Evolutionary conservation across 2,888 invertebrate species (phyloP), one percentile per base, ranked within the genome.

Genomic region (Noctuana brunneofusca): DNA sequence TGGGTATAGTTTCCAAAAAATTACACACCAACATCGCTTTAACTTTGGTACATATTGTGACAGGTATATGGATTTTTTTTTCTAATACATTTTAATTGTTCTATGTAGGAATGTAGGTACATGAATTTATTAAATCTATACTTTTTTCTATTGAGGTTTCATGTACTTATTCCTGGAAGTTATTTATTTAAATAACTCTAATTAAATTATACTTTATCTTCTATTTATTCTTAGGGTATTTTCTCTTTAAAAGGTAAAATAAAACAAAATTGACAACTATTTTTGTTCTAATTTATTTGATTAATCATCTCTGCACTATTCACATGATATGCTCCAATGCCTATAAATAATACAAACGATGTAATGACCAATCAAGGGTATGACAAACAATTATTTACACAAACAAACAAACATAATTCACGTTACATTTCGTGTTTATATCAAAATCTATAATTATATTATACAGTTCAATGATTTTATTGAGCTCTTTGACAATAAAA

Each of bases 321-420:
- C 90, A 91, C 91, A 89, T 91, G 91, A 91, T 91, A 91, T 91
- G 91, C 91, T 90, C 90, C 91, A 90, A 90, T 90, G 90, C 84
- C 87, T 90, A 90, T 88, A 89, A 90, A 90, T 89, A 83, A 91
- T 87, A 89, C 79, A 88, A 89, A 89, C 80, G 72, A 87, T 82
- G 79, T 59, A 46, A 84, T 83, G 81, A 86, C 81, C 78, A 78
- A 80, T 81, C 78, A 75, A 71, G 75, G 76, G 79, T 78, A 84
- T 80, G 81, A 84, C 79, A 84, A 83, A 72, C 80, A 83, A 85
- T 80, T 86, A 86, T 86, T 84, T 74, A 75, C 73, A 75, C 64
- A 70, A 72, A 70, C 60, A 74, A 79, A 83, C 46, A 38, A 56
- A 56, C 57, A 41, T 43, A 58, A 55, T 48, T 43, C 27, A 32